A percentile compares a stretch with the other conserved stretches of the same genome.
phyloP scores from a whole-genome alignment of 1,140 invertebrate species.

The Helicoverpa armigera region DNA sequence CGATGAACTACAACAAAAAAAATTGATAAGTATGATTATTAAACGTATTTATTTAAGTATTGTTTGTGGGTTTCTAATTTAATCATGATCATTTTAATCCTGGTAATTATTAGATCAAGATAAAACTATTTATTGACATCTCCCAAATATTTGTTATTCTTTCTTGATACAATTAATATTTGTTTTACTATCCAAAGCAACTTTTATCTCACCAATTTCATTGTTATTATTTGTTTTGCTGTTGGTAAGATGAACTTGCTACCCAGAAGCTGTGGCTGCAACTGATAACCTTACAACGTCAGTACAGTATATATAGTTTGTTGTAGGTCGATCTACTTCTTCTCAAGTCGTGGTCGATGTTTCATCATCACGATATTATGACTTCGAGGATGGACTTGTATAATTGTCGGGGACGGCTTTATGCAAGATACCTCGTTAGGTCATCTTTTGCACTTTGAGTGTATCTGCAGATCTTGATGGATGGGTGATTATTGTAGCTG shows the following conservation, averaged over 20 bases:
- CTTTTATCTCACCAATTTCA: slow-evolving; percentile 73
- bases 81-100: too few species aligned
- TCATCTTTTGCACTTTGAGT: not conserved
- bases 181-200: not conserved
- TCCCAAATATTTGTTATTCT: too few species aligned
- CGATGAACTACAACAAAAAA: slow-evolving; percentile 71
- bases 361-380: slow-evolving; percentile 72
- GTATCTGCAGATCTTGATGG: too few species aligned
- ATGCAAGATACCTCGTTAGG: slow-evolving; percentile 50
- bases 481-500: not conserved
- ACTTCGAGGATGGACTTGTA: slow-evolving; percentile 67
- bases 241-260: slow-evolving; percentile 27
- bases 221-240: slow-evolving; percentile 48
- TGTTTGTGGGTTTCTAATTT: not conserved
- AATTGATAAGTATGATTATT: slow-evolving; percentile 3
- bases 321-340: slow-evolving; percentile 74
- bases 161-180: not conserved
- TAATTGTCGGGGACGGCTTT: slow-evolving; percentile 69
- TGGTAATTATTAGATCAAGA: too few species aligned
- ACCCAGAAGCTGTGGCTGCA: slow-evolving; percentile 57
- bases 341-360: slow-evolving; percentile 66
- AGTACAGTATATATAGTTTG: slow-evolving; percentile 79
- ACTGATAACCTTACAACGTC: slow-evolving; percentile 66
- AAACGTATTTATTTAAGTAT: not conserved
- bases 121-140: too few species aligned